Evolutionary conservation across 2,888 invertebrate species (phyloP).

Genomic region (Oscheius sp.): DNA sequence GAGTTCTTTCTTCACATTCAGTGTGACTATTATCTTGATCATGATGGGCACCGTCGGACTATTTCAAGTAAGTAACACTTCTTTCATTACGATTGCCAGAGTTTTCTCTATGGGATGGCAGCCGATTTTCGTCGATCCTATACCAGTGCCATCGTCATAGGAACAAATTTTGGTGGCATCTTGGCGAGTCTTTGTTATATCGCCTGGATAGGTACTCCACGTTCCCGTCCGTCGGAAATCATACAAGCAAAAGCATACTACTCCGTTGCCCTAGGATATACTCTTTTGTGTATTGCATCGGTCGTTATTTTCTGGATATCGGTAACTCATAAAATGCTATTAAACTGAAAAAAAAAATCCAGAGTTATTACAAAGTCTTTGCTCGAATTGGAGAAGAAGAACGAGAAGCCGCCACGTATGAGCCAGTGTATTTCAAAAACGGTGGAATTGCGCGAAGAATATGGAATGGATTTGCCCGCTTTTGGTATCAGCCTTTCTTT

Average conservation of each 20-base stretch:
- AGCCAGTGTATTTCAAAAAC: too few species aligned
- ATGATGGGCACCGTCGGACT: constrained; percentile 26
- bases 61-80: constrained; percentile 20
- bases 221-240: not conserved
- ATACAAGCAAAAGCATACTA: constrained; percentile 1
- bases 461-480: too few species aligned
- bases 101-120: constrained; percentile 28
- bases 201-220: not conserved
- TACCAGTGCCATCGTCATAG: constrained; percentile 25
- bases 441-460: too few species aligned
- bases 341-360: not conserved
- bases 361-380: not conserved
- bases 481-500: too few species aligned
- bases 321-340: not conserved
- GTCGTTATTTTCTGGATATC: constrained; percentile 16
- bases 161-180: constrained; percentile 26
- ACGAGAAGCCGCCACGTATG: too few species aligned
- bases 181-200: constrained; percentile 18
- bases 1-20: constrained; percentile 7
- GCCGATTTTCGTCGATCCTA: constrained; percentile 15
- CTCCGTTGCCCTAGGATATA: not conserved
- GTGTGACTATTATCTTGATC: constrained; percentile 13
- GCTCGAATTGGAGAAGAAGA: too few species aligned
- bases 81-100: constrained; percentile 2
- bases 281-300: not conserved